Base-by-base conservation (phyloP, 1,140 invertebrate species). In the Arctopsyche grandis region DNA sequence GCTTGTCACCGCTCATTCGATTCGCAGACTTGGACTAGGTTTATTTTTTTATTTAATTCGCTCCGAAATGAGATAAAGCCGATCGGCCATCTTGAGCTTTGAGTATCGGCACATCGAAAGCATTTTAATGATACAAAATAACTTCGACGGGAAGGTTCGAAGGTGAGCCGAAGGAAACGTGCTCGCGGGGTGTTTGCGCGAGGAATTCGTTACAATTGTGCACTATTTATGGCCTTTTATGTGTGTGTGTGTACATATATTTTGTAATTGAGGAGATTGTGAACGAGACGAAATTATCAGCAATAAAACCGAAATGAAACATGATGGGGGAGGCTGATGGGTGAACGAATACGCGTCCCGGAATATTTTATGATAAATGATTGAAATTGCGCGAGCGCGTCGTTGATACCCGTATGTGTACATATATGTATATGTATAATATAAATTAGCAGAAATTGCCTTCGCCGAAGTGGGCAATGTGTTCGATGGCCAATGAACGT, bases 321-420 rank as follows among this genome's bases (percentile, higher is more conserved):
- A 82, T 48, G 78, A n/a, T 12, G 5, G 69, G 16, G 9, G 9
- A 9, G 24, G 66, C n/a, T 5, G 56, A 60, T 46, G 19, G 44
- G 26, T n/a, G 43, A 43, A 43, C 14, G 69, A 48, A 44, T 12
- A 16, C 73, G 73, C n/a, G 24, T 58, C 63, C 29, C 44, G 22
- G 78, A 79, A 79, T 79, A 79, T 79, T 81, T 82, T 82, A 82
- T 79, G 78, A 82, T 82, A 82, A 82, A 82, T 79, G 81, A 75
- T 82, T 82, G 81, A 82, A 82, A 82, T 82, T 82, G 76, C 81
- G 29, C 69, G 46, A 69, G 69, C 71, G 12, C 56, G 29, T 60
- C 56, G 48, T 52, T 14, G 12, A 14, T 52, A n/a, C 56, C 56
- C 56, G 56, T 66, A 22, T 66, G 12, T 10, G 24, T 66, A 66